Evolutionary conservation across 2,797 vertebrate species (phyloP), one percentile per base, ranked within the genome.

Genomic region (Pagetopsis macropterus): DNA sequence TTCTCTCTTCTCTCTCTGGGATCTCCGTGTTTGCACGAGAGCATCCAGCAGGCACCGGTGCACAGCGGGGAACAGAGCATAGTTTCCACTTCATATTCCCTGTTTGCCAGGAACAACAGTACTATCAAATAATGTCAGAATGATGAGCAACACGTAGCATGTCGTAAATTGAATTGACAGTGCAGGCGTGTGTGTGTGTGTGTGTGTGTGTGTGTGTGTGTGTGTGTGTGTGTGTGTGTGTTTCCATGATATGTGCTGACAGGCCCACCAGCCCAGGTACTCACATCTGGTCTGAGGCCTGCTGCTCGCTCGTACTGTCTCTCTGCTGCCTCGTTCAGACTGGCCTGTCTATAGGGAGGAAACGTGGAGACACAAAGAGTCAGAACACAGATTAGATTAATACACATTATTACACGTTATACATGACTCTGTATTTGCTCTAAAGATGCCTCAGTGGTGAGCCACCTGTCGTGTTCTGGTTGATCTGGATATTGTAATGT

Each of bases 321-420:
- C 89, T 99, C 98, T 0, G 98, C 98, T 82, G 96, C 98, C 85
- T 97, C 95, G 17, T 99, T 99, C 65, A 98, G 94, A 93, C 95
- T 97, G 73, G 98, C 98, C 89, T 99, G 97, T 87, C 97, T 99
- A 89, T 66, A 63, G 79, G 85, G 66, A 37, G 19, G 37, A 70
- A 70, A 4, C 67, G 56, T 14, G 52, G n/a, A 66, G 27, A 60
- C 40, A 13, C n/a, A 16, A 64, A 41, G n/a, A 64, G 19, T 46
- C 52, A 74, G 72, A 65, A 52, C 5, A 49, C 50, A 61, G 12
- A 41, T 0, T 61, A 17, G 4, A 40, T 19, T 4, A 45, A 73
- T 33, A 17, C 5, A 67, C 64, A 65, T 68, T 68, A 61, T 49
- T 69, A 55, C 5, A 40, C 51, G 37, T 54, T 10, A 23, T 52